phyloP scores from a whole-genome alignment of 2,888 invertebrate species.

The Rhamphomyia laevipes region DNA sequence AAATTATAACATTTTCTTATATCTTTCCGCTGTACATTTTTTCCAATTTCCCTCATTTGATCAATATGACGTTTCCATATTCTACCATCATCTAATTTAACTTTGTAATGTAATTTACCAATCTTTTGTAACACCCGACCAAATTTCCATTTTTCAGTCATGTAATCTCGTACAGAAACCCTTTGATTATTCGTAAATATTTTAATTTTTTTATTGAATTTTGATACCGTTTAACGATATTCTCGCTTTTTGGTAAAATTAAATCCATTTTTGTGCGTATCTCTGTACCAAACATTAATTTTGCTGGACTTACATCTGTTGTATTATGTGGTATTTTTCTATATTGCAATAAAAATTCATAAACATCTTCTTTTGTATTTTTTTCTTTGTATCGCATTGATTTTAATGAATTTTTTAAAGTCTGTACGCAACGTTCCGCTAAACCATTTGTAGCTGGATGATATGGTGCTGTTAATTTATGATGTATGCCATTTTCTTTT shows the following conservation, averaged over 20 bases:
- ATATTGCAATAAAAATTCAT: slow-evolving; percentile 10
- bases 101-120: slow-evolving; percentile 14
- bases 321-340: slow-evolving; percentile 11
- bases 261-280: slow-evolving; percentile 15
- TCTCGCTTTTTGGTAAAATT: slow-evolving; percentile 3
- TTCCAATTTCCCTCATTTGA: background rate
- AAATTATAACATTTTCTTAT: background rate
- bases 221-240: slow-evolving; percentile 1
- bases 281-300: slow-evolving; percentile 15
- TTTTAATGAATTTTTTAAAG: slow-evolving; percentile 14
- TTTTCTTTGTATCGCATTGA: slow-evolving; percentile 1
- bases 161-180: background rate
- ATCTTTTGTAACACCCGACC: slow-evolving; percentile 11
- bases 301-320: slow-evolving; percentile 15
- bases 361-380: background rate
- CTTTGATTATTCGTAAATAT: background rate
- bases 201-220: background rate
- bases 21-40: background rate
- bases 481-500: slow-evolving; percentile 8
- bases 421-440: slow-evolving; percentile 17
- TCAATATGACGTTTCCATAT: slow-evolving; percentile 9
- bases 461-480: slow-evolving; percentile 5
- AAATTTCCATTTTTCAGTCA: slow-evolving; percentile 15
- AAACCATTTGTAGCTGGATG: slow-evolving; percentile 16
- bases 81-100: slow-evolving; percentile 16